phyloP scores from a whole-genome alignment of 2,113 vertebrate species.

The Bujurquina vittata region DNA sequence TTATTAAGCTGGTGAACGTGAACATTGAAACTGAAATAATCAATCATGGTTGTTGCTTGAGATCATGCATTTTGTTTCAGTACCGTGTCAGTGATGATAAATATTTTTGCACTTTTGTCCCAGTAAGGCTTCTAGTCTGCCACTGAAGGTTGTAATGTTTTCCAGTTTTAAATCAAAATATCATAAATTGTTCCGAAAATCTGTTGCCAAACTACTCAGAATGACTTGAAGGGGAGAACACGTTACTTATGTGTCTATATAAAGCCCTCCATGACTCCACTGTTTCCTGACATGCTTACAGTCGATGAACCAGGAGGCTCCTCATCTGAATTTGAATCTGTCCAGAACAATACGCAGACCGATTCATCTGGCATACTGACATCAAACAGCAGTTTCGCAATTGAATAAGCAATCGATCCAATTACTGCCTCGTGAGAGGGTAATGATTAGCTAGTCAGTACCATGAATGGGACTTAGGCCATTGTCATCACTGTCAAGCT shows the following conservation, averaged over 20 bases:
- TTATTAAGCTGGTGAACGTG: background rate
- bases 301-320: background rate
- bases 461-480: background rate
- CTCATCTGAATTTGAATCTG: background rate
- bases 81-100: background rate
- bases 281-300: background rate
- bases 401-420: background rate
- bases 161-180: background rate
- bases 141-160: background rate
- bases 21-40: background rate
- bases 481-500: constrained; percentile 4
- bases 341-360: background rate
- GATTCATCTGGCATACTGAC: background rate
- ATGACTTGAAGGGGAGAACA: background rate
- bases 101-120: background rate
- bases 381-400: constrained; percentile 1
- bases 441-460: constrained; percentile 2
- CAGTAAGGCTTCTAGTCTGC: background rate
- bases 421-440: background rate
- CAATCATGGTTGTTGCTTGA: too few species aligned
- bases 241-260: background rate
- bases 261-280: background rate
- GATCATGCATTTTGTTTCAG: background rate
- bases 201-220: background rate
- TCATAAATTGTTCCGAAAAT: background rate